Percentiles rank a stretch among this genome's conserved stretches.
Evolutionary conservation across 2,797 vertebrate species (phyloP).

Genomic region (Sternotherus odoratus): DNA sequence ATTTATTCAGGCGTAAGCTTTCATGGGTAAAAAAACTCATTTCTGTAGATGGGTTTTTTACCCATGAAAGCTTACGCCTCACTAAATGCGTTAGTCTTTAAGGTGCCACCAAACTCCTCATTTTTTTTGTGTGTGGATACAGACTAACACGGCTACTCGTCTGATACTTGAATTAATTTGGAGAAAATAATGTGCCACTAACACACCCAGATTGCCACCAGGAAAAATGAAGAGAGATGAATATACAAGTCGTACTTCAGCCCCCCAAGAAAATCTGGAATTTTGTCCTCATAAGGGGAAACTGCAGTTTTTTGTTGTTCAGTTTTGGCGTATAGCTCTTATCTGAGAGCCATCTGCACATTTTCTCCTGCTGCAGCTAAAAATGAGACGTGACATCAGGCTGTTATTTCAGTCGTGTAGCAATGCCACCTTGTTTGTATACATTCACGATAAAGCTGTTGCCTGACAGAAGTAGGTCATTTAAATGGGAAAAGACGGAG

Average conservation of each 20-base stretch:
- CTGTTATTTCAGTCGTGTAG: slow-evolving; percentile 28
- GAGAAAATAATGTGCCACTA: background rate
- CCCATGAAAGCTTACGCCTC: too few relatives aligned
- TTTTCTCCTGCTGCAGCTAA: background rate
- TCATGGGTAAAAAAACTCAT: too few relatives aligned
- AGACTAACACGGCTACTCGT: too few relatives aligned
- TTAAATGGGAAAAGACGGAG: background rate
- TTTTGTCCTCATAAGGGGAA: background rate
- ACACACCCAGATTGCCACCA: background rate
- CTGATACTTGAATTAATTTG: background rate
- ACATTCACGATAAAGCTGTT: background rate
- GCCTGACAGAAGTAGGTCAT: slow-evolving; percentile 65
- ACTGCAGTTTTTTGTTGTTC: background rate
- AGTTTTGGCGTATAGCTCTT: background rate
- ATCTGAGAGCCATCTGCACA: slow-evolving; percentile 13
- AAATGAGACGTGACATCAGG: slow-evolving; percentile 14
- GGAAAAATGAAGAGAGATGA: background rate
- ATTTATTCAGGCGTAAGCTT: too few relatives aligned
- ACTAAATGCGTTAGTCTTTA: too few relatives aligned
- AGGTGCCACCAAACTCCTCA: too few relatives aligned
- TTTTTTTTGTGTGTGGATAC: too few relatives aligned
- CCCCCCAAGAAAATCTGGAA: background rate
- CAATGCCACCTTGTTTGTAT: background rate
- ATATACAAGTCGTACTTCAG: background rate
- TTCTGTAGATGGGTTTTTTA: too few relatives aligned